phyloP scores from a whole-genome alignment of 2,113 vertebrate genomes.

The Falco punctatus region DNA sequence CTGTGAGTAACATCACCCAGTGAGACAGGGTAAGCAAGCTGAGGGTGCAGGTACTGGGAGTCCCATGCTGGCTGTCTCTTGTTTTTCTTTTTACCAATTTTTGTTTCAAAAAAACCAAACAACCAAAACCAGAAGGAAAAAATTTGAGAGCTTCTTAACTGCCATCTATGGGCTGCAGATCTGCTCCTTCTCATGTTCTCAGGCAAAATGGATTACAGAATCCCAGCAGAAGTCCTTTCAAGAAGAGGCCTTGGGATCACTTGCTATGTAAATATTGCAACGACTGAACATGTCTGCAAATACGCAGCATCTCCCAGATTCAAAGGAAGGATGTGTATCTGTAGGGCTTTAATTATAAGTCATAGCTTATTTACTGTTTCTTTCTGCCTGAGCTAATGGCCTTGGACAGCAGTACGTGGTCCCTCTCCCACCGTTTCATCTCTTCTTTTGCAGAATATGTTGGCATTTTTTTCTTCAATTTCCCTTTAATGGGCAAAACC shows the following conservation, averaged over 20 bases:
- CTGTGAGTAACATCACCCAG: not conserved
- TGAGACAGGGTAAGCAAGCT: not conserved
- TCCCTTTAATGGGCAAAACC: slow-evolving; percentile 42
- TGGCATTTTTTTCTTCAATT: not conserved
- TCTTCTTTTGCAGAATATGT: slow-evolving; percentile 16
- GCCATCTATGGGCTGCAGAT: not conserved
- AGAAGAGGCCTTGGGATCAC: not conserved
- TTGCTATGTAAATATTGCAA: not conserved
- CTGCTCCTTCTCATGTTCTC: not conserved
- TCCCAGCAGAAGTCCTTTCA: not conserved
- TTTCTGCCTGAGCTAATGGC: slow-evolving; percentile 4
- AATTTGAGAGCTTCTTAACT: not conserved
- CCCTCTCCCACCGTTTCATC: not conserved
- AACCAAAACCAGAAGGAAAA: not conserved
- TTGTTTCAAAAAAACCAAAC: not conserved
- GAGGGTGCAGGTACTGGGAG: not conserved
- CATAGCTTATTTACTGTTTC: slow-evolving; percentile 34
- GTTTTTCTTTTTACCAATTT: not conserved
- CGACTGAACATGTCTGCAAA: not conserved
- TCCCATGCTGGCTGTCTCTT: not conserved
- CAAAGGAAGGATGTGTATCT: not conserved
- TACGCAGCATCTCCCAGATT: not conserved
- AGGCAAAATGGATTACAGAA: not conserved
- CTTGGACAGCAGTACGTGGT: not conserved
- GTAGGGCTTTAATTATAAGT: slow-evolving; percentile 37